Percentiles rank a stretch among this genome's conserved stretches.
phyloP scores from a whole-genome alignment of 2,113 vertebrate species.

The Casuarius casuarius region DNA sequence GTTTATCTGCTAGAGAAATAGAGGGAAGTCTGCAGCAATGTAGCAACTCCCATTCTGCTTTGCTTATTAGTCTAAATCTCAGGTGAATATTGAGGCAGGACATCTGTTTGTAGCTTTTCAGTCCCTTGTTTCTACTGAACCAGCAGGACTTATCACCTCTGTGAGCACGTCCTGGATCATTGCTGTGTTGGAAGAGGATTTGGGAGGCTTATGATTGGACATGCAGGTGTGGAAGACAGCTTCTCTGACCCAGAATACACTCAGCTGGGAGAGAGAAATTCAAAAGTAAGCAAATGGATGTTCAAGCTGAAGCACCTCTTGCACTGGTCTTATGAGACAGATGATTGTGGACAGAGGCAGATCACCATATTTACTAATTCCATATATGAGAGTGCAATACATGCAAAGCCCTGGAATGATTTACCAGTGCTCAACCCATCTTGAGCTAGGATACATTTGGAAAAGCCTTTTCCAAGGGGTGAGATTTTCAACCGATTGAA shows the following conservation, averaged over 20 bases:
- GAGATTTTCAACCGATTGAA: background rate
- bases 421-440: fast-evolving
- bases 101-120: background rate
- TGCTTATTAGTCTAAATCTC: background rate
- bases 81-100: background rate
- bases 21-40: background rate
- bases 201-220: background rate
- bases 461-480: background rate
- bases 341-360: background rate
- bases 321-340: background rate
- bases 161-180: background rate
- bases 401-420: background rate
- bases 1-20: background rate
- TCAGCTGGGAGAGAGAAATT: background rate
- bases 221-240: background rate
- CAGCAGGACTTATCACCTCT: background rate
- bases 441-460: background rate
- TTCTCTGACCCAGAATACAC: background rate
- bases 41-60: background rate
- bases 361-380: background rate
- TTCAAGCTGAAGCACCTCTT: background rate
- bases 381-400: background rate
- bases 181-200: background rate
- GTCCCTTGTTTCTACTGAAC: background rate
- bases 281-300: background rate